Evolutionary conservation across 2,888 invertebrate genomes (phyloP), one percentile per base, ranked within the genome.

Genomic region (Dasypogon diadema): DNA sequence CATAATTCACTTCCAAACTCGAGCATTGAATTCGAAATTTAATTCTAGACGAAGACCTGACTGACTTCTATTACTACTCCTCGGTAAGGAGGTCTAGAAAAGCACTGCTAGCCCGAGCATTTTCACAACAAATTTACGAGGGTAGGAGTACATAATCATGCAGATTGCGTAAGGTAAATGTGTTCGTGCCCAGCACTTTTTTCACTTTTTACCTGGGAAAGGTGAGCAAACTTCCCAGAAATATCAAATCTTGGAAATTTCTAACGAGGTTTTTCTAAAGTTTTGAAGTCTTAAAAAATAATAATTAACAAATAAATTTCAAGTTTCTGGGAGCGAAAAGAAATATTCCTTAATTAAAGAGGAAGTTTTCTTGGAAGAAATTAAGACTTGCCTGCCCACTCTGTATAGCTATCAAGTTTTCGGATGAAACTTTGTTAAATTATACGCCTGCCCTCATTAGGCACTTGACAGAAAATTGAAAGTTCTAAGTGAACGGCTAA

Each of bases 1-100:
- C 42, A 65, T 65, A 65, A 65, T 46, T 65, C 65, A 65, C 65
- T 65, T 21, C 48, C n/a, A 65, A 60, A 37, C 18, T 37, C 37
- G 60, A 37, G 60, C 60, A 34, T 42, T 60, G 60, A 60, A 65
- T 65, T 65, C 65, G 46, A 48, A 65, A 48, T 65, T 65, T 46
- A 65, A 65, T 65, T 65, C 60, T 10, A 16, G 37, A 12, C 37
- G 34, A n/a, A 42, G 42, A 42, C 42, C 8, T 12, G 42, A 42
- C 8, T 42, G 42, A 42, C 2, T 42, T 12, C 42, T 42, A 12
- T 12, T 42, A n/a, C 42, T n/a, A 30, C 4, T 5, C 8, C 30
- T 5, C n/a, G 60, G 12, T 3, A 30, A 18, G 37, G 21, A 12
- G 30, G 58, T 30, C 26, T 14, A 10, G 58, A 12, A 60, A 60